Evolutionary conservation across 1,140 invertebrate species (phyloP).

Genomic region (Drosophila sproati): DNA sequence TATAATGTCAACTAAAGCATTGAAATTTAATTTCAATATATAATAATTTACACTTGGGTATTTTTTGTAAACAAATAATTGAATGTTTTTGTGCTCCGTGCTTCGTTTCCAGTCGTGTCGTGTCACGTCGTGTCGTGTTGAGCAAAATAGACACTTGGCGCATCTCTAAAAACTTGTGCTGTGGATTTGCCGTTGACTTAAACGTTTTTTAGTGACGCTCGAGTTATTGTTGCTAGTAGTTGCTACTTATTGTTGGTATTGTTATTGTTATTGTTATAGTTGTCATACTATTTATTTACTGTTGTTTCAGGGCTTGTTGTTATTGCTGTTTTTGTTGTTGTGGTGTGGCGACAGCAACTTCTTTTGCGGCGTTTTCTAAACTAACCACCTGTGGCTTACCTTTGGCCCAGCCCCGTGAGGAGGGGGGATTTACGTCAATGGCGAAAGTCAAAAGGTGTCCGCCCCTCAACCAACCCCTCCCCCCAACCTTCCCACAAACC

Average conservation of each 20-base stretch:
- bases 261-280: conserved; percentile 17
- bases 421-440: conserved; percentile 5
- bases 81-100: too few species aligned
- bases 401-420: not conserved
- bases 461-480: not conserved
- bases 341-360: conserved; percentile 40
- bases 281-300: conserved; percentile 27
- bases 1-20: too few species aligned
- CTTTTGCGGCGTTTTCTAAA: conserved; percentile 41
- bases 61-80: too few species aligned
- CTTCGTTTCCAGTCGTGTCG: too few species aligned
- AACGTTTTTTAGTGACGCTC: conserved; percentile 77
- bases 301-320: conserved; percentile 14
- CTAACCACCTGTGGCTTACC: conserved; percentile 20
- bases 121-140: not conserved
- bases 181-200: conserved; percentile 52
- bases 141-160: not conserved
- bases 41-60: too few species aligned
- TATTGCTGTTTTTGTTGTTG: conserved; percentile 13
- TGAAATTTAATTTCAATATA: too few species aligned
- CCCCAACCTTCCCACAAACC: not conserved
- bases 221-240: conserved; percentile 51
- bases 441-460: conserved; percentile 43
- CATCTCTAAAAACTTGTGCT: conserved; percentile 3
- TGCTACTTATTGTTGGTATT: conserved; percentile 33